phyloP scores from a whole-genome alignment of 2,888 invertebrate species.

The Lottia gigantea region DNA sequence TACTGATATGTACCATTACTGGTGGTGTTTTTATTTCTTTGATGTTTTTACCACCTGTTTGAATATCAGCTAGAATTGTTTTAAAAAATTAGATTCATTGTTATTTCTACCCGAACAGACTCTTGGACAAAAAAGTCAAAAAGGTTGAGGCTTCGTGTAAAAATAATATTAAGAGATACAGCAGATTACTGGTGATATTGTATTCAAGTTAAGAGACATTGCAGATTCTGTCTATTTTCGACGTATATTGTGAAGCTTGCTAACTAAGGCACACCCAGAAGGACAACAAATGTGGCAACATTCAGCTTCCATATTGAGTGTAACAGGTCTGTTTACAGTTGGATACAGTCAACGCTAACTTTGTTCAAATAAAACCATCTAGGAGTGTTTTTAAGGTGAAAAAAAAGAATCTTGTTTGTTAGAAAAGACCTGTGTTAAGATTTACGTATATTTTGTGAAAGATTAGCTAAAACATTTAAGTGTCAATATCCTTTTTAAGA shows the following conservation, averaged over 20 bases:
- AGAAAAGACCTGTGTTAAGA: slow-evolving; percentile 9
- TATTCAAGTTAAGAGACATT: no score
- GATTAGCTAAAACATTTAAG: not conserved
- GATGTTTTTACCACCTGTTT: no score
- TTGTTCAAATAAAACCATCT: slow-evolving; percentile 6
- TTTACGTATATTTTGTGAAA: slow-evolving; percentile 1
- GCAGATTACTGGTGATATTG: no score
- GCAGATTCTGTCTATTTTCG: no score
- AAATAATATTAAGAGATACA: no score
- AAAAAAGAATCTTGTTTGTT: not conserved
- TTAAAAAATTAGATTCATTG: no score
- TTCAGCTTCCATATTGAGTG: slow-evolving; percentile 4
- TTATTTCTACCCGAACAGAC: no score
- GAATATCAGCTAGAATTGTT: no score
- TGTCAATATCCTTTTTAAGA: not conserved
- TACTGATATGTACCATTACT: no score
- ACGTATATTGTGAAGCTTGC: not conserved
- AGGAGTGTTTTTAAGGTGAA: slow-evolving; percentile 9
- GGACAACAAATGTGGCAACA: not conserved
- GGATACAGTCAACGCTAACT: not conserved
- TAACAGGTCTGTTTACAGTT: not conserved
- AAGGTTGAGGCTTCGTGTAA: no score
- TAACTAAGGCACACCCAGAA: slow-evolving; percentile 10
- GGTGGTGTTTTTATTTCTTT: no score
- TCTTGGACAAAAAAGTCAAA: no score